Base-by-base conservation (phyloP, 2,113 vertebrate species). In the Hemibagrus wyckioides region DNA sequence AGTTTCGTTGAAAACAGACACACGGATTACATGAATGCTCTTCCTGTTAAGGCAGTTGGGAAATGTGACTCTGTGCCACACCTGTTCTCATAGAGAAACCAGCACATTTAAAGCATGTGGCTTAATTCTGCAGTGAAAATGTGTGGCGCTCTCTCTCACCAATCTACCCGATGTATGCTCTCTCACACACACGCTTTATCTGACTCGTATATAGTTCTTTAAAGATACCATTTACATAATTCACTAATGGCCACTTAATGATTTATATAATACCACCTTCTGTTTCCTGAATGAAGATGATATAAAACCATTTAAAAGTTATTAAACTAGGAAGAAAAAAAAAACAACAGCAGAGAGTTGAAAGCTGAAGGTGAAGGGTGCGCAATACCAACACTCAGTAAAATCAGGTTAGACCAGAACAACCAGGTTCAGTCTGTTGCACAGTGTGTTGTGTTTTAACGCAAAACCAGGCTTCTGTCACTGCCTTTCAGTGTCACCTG, bases 381-480 rank as follows among this genome's bases (percentile, higher is more conserved):
- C 0, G 25, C n/a, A 84, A 81, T 52, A 61, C 14, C 6, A 39
- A 7, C 36, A 50, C 63, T 41, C 39, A 21, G 52, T 59, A 33
- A 30, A 83, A 65, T 89, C 23, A 33, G 1, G 91, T 86, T 36
- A 13, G 88, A 93, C 93, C 86, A 8, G 94, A 93, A 17, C 0
- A 10, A 91, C 91, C 19, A 85, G 93, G 91, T 92, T 84, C 44
- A 28, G 52, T 39, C 65, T 39, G 10, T 23, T 50, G 41, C 28
- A 48, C 19, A 41, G 21, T 52, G n/a, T 81, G 85, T 61, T 14
- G 7, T 50, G n/a, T 50, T 14, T 63, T 39, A 33, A 25, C 23
- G 21, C 33, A 21, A 44, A 41, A n/a, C 10, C 61, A 67, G 25
- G 17, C 44, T 63, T 21, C 30, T 83, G 44, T 52, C 0, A 2